Base-by-base conservation (phyloP, 2,797 vertebrate genomes). In the Tapirus indicus region DNA sequence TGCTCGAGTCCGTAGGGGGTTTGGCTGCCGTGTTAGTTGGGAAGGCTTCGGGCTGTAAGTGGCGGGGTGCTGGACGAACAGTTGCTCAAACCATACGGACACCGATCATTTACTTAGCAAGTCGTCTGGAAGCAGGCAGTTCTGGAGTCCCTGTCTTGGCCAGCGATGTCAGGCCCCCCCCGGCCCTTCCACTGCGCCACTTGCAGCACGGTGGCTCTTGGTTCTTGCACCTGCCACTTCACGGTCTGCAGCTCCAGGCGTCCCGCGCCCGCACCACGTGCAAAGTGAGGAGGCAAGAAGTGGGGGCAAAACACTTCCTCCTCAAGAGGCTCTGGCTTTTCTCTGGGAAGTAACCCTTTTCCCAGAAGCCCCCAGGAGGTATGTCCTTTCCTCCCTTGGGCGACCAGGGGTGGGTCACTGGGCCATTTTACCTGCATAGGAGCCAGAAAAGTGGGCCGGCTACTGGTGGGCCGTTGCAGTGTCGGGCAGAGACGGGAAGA, bases 181-280 rank as follows among this genome's bases (percentile, higher is more conserved):
- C 68, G 2, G 2, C 71, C 20, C 20, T 21, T 32, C 47, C 4
- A 6, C 6, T 16, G n/a, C 2, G 14, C 32, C 47, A 27, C 52
- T 41, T 18, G 32, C 84, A n/a, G 68, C 8, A 4, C 2, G 3
- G 13, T 3, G 54, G 38, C 16, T 49, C 41, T 29, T 35, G 23
- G 11, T 38, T 13, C 23, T 21, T 13, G 1, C 7, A 64, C 32
- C 35, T 10, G 14, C 7, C 69, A 7, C 35, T 56, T 52, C 1
- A 2, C 2, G 11, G 44, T 54, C 25, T 0, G 38, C 16, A 13
- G 25, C 47, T 23, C n/a, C 54, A 35, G 38, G 38, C 21, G 9
- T 64, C 12, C 18, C 11, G 3, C 1, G 12, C 16, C 21, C 47
- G 32, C 1, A 2, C 54, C 47, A 1, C 29, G 29, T 41, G 12